Percentiles rank a stretch among this genome's conserved stretches.
Evolutionary conservation across 2,888 invertebrate genomes (phyloP).

Genomic region (Chloroclysta siterata): DNA sequence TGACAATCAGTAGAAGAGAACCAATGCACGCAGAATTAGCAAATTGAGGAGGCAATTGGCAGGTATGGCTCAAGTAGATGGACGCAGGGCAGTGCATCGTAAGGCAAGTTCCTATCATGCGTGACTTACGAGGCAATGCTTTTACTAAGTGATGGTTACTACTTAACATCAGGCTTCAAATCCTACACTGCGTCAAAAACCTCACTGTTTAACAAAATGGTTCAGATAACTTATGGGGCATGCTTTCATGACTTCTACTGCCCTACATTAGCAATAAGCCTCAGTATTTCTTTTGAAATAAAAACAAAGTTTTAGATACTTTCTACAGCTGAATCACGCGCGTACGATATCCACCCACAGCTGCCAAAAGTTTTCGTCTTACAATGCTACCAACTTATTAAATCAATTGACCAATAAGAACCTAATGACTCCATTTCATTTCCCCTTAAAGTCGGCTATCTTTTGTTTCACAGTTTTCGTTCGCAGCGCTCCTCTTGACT

Average conservation of each 20-base stretch:
- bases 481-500: background rate
- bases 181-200: too few species aligned
- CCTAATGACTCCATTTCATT: background rate
- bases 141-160: too few species aligned
- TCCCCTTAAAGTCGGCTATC: too few species aligned
- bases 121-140: too few species aligned
- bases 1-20: too few species aligned
- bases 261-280: background rate
- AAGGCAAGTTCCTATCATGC: too few species aligned
- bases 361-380: slow-evolving; percentile 83
- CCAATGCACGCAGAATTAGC: too few species aligned
- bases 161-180: too few species aligned
- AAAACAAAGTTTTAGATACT: slow-evolving; percentile 17
- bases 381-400: slow-evolving; percentile 58
- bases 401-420: too few species aligned
- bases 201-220: background rate
- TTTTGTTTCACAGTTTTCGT: background rate
- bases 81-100: too few species aligned
- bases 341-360: slow-evolving; percentile 72
- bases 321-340: slow-evolving; percentile 61
- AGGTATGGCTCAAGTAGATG: too few species aligned
- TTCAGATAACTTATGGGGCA: background rate
- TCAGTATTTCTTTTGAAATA: slow-evolving; percentile 20
- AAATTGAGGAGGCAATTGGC: too few species aligned
- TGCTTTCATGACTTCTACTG: slow-evolving; percentile 6